Conservation (phyloP, 2,113 vertebrate species). For the Rutilus rutilus region DNA sequence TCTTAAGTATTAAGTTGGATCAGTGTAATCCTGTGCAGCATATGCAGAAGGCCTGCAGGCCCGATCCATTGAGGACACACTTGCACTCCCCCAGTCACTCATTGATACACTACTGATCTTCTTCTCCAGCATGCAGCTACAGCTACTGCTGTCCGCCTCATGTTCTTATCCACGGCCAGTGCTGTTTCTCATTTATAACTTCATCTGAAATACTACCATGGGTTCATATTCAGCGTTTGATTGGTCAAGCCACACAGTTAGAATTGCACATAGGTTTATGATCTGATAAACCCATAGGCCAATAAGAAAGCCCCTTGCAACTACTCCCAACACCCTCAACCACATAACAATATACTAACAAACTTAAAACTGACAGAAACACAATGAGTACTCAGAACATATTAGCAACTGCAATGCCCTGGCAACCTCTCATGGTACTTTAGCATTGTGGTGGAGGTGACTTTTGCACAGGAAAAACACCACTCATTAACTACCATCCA, state of each 20-base stretch:
- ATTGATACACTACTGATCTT: slow-evolving; percentile 1
- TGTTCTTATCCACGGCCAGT: background rate
- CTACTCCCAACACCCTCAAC: too few species aligned
- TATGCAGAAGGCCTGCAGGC: slow-evolving; percentile 67
- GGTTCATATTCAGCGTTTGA: background rate
- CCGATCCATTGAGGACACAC: slow-evolving; percentile 63
- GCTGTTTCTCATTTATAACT: background rate
- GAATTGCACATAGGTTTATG: background rate
- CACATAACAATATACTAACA: too few species aligned
- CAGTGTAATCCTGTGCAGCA: slow-evolving; percentile 77
- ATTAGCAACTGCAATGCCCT: too few species aligned
- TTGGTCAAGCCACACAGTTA: background rate
- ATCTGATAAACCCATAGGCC: background rate
- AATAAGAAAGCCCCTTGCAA: too few species aligned
- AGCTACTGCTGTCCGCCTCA: background rate
- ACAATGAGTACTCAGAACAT: too few species aligned
- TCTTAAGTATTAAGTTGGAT: slow-evolving; percentile 77
- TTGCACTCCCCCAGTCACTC: slow-evolving; percentile 42
- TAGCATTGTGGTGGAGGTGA: too few species aligned
- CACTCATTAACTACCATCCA: too few species aligned
- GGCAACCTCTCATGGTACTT: too few species aligned
- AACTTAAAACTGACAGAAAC: too few species aligned
- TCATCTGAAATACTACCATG: background rate
- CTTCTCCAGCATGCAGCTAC: background rate
- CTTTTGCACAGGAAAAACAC: too few species aligned